Evolutionary conservation across 2,888 invertebrate species (phyloP).

Genomic region (Anthrax anthrax): DNA sequence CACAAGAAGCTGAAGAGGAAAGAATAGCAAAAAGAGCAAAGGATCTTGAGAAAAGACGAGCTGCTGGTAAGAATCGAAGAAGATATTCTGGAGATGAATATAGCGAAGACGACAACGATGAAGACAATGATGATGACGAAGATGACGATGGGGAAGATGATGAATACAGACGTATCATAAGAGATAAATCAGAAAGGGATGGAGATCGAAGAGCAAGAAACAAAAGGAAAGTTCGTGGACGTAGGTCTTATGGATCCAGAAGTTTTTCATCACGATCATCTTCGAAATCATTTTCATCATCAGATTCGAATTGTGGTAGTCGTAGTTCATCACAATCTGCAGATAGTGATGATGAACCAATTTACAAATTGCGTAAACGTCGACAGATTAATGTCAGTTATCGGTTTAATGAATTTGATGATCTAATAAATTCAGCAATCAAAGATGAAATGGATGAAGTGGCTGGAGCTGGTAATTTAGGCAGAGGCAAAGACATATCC

Average conservation of each 20-base stretch:
- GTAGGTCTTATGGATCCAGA: slow-evolving; percentile 12
- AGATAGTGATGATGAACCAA: slow-evolving; percentile 50
- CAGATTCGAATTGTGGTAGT: slow-evolving; percentile 8
- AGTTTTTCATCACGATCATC: slow-evolving; percentile 16
- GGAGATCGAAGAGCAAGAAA: neutral
- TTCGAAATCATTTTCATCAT: slow-evolving; percentile 12
- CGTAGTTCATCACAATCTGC: slow-evolving; percentile 18
- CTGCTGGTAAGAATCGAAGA: slow-evolving; percentile 7
- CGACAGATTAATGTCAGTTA: slow-evolving; percentile 68
- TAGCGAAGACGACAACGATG: neutral
- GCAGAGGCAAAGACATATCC: slow-evolving; percentile 83
- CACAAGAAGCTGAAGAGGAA: slow-evolving; percentile 17
- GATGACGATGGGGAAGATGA: slow-evolving; percentile 18
- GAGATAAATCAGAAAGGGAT: slow-evolving; percentile 15
- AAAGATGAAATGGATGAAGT: slow-evolving; percentile 63
- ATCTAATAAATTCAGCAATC: slow-evolving; percentile 85
- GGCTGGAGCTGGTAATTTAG: slow-evolving; percentile 65
- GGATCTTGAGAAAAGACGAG: slow-evolving; percentile 11
- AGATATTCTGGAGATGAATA: neutral
- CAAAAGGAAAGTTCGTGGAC: neutral
- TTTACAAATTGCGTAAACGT: slow-evolving; percentile 72
- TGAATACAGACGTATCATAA: slow-evolving; percentile 16
- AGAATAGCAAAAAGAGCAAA: slow-evolving; percentile 13
- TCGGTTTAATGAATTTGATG: slow-evolving; percentile 85
- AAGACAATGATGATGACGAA: slow-evolving; percentile 12